phyloP scores from a whole-genome alignment of 2,113 vertebrate genomes.

The Hypomesus transpacificus region DNA sequence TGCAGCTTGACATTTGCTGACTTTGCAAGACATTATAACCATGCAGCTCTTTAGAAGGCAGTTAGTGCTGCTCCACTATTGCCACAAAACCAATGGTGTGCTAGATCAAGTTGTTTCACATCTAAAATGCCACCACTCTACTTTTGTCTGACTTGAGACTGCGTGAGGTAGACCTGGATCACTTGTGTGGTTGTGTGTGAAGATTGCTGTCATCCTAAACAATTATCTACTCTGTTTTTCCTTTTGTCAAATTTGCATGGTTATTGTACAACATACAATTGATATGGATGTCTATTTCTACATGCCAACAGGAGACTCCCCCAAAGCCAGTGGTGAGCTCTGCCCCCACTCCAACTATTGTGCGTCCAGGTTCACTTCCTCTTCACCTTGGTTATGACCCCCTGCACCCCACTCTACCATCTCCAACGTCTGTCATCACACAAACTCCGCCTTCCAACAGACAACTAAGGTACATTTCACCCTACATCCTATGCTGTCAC shows the following conservation, averaged over 20 bases:
- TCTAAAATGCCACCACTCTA: too few species aligned
- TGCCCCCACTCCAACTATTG: constrained; percentile 89
- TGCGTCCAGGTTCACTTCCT: constrained; percentile 90
- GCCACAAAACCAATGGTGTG: too few species aligned
- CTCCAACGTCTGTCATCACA: constrained; percentile 95
- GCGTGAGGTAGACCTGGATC: constrained; percentile 20
- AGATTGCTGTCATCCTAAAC: background rate
- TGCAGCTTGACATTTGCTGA: too few species aligned
- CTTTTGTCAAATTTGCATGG: background rate
- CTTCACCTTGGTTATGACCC: constrained; percentile 86
- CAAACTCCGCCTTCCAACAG: constrained; percentile 93
- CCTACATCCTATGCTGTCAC: background rate
- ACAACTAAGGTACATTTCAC: constrained; percentile 80
- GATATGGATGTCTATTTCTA: too few species aligned
- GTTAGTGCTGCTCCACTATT: too few species aligned
- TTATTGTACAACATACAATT: background rate
- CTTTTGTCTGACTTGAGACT: constrained; percentile 11
- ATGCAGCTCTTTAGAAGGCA: too few species aligned
- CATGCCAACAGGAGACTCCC: constrained; percentile 66
- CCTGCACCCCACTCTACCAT: constrained; percentile 88
- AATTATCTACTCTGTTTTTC: background rate
- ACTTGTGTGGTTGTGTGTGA: background rate
- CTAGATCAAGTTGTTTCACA: too few species aligned
- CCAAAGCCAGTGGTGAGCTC: constrained; percentile 79
- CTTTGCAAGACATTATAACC: too few species aligned